Evolutionary conservation across 1,140 invertebrate genomes (phyloP).

Genomic region (Drosophila arizonae): DNA sequence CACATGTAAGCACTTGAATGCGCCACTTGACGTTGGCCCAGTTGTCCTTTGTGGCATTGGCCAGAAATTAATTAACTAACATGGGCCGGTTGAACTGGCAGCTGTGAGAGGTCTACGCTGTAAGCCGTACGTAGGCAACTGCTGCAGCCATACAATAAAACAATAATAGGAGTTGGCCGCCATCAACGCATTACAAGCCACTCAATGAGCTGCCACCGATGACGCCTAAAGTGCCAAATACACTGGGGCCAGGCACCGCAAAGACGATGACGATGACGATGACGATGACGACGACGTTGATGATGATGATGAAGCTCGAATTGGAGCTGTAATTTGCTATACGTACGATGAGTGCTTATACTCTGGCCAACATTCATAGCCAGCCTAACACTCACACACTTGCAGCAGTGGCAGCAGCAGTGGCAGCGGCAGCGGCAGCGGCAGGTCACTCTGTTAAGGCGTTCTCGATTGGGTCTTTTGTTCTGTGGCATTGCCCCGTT

Average conservation of each 20-base stretch:
- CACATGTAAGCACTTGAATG: constrained; percentile 71
- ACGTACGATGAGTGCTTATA: constrained; percentile 45
- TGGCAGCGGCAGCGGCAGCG: neutral
- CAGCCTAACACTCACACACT: constrained; percentile 13
- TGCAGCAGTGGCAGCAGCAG: constrained; percentile 8
- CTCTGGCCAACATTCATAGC: constrained; percentile 13
- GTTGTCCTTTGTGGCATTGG: constrained; percentile 70
- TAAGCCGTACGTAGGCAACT: neutral
- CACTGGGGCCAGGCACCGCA: constrained; percentile 15
- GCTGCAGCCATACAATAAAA: constrained; percentile 66
- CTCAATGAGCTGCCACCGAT: constrained; percentile 76
- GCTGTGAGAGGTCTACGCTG: constrained; percentile 46
- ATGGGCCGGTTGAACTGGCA: constrained; percentile 7
- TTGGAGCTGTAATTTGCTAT: constrained; percentile 60
- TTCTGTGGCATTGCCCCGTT: constrained; percentile 59
- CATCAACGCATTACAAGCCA: constrained; percentile 77
- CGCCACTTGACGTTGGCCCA: constrained; percentile 55
- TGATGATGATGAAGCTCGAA: constrained; percentile 58
- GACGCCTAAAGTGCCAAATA: constrained; percentile 75
- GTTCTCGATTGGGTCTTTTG: constrained; percentile 59
- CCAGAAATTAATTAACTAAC: constrained; percentile 79
- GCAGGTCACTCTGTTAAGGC: constrained; percentile 33
- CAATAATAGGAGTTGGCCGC: constrained; percentile 59
- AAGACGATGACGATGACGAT: neutral
- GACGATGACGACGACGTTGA: constrained; percentile 24